Evolutionary conservation across 2,113 vertebrate genomes (phyloP), one percentile per base, ranked within the genome.

Genomic region (Antechinus stuartii): DNA sequence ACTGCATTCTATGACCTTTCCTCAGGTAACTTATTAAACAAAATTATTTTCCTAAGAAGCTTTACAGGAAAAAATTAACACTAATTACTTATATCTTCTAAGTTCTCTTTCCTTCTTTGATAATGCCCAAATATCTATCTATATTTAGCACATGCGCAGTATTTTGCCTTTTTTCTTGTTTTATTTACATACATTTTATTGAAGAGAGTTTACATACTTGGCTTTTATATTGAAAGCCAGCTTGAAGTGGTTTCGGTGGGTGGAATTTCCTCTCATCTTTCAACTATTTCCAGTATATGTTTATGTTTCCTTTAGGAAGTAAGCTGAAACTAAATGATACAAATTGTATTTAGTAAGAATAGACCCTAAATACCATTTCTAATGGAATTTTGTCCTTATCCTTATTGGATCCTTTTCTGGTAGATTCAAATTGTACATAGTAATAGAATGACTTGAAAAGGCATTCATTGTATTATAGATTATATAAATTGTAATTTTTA

Each of bases 1-100:
- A 99, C 99, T 0, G 99, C 99, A 0, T 99, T 99, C 0, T 99
- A 99, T 0, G 99, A 99, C 98, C 98, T 99, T 97, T 99, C 99
- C 0, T 99, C 99, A 98, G 99, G 99, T 99, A 96, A 97, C 10
- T 56, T 3, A 26, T 47, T 23, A 2, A 42, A 54, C 12, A 84
- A 76, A 76, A 84, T 84, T 42, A 84, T 84, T 84, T 84, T 84
- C n/a, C n/a, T 84, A 42, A 42, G 68, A 84, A 42, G n/a, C 19
- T 84, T n/a, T 84, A 23, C 19, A 22, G 35, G 35, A 84, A 76
- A 84, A 84, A 84, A 76, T 76, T 35, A 76, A 84, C 68, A 84
- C 35, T 84, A 68, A 84, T 19, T 84, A 23, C 68, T 84, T 42
- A 8, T 23, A 84, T 84, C 68, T 84, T 42, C n/a, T 19, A 84